Conservation (phyloP, 2,888 invertebrate genomes). For the Zhengitettix transpicula region DNA sequence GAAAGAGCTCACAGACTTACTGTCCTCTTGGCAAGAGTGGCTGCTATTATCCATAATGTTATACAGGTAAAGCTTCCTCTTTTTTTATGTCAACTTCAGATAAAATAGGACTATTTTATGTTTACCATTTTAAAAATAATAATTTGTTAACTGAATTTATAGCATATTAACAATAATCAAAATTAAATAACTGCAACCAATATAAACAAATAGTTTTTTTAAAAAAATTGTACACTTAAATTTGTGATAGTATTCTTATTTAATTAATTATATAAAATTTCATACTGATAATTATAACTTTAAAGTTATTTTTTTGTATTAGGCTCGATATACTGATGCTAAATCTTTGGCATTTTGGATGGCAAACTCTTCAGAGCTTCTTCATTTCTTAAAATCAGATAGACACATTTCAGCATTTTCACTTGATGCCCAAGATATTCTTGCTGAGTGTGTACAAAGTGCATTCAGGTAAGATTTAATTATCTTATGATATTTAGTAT, state of each 20-base stretch:
- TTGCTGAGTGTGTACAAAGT: conserved; percentile 85
- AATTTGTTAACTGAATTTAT: too few relatives aligned
- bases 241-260: too few relatives aligned
- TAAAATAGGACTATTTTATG: too few relatives aligned
- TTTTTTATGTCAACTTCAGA: too few relatives aligned
- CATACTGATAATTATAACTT: too few relatives aligned
- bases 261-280: too few relatives aligned
- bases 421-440: conserved; percentile 79
- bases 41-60: conserved; percentile 67
- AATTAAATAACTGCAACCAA: too few relatives aligned
- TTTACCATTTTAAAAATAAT: too few relatives aligned
- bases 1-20: conserved; percentile 85
- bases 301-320: conserved; percentile 14
- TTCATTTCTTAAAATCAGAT: conserved; percentile 92
- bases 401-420: conserved; percentile 84
- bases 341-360: conserved; percentile 88
- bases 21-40: conserved; percentile 76
- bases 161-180: too few relatives aligned
- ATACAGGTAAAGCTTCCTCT: conserved; percentile 43
- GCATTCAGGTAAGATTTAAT: conserved; percentile 49
- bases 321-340: conserved; percentile 73
- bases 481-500: too few relatives aligned
- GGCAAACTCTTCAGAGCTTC: conserved; percentile 90
- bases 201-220: too few relatives aligned
- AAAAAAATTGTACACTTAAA: too few relatives aligned